Evolutionary conservation across 2,888 invertebrate genomes (phyloP), one percentile per base, ranked within the genome.

Genomic region (Andrena dorsata): DNA sequence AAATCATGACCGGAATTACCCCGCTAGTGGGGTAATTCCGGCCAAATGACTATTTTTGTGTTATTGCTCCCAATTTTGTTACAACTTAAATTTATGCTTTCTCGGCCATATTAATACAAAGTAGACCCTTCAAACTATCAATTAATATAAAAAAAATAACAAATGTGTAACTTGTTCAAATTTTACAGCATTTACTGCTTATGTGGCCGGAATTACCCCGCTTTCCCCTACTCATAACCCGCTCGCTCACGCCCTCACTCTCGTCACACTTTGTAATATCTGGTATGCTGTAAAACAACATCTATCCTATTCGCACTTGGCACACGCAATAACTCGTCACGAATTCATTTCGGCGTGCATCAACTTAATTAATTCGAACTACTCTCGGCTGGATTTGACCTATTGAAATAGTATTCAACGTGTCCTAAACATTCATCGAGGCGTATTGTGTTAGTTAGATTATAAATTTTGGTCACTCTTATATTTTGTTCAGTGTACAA

Each of bases 351-450:
- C 32, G 41, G 60, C 23, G 53, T 41, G 63, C 16, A 51, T 76
- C 41, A 63, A 47, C 23, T 63, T 51, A 23, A 32, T 61, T 20
- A 30, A 47, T 61, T 20, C 23, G 20, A 28, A 41, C 30, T 35
- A 60, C 23, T 20, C 20, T 41, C 32, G 4, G 23, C 8, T 13
- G 28, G 28, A 2, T 30, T 64, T 56, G 32, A 58, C 64, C 58
- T 53, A 32, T 70, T 71, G 28, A 51, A 77, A 58, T 76, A 41
- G 23, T 28, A 64, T 30, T 71, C 71, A 7, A 23, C 64, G 7
- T 10, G 49, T 20, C 10, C 23, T 20, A 2, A 10, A 16, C 5
- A 7, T 49, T 63, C 61, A 0, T 3, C 10, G 2, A 1, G 28
- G 35, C 35, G 35, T 10, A 49, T 64, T 26, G 20, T 60, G 47